Base-by-base conservation (phyloP, 2,797 vertebrate genomes). In the Gymnothorax reevesii region DNA sequence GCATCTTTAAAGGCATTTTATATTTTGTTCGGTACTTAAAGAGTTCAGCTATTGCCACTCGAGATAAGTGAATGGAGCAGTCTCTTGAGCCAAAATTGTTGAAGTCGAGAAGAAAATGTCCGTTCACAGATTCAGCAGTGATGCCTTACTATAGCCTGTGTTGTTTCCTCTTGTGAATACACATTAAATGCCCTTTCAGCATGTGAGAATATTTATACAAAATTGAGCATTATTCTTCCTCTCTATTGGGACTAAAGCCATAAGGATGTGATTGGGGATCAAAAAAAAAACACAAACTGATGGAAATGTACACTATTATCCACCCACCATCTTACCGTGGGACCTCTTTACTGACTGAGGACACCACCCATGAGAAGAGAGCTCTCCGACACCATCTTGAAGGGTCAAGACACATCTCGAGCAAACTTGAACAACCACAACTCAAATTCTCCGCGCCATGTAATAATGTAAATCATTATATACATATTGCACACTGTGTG, bases 21-120 rank as follows among this genome's bases (percentile, higher is more conserved):
- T 82, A 86, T 88, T 88, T 88, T 88, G 5, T 85, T 83, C 75
- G 73, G 60, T 54, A 85, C 15, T 75, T 88, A 89, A 88, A 84
- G 82, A 55, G 73, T 54, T 79, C 75, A 79, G 75, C 49, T 79
- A 54, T 54, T 52, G 75, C 75, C 75, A 79, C 75, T 79, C 75
- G 22, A 79, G 75, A 52, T 54, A 79, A 54, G 49, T 22, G 49
- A 54, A 79, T 54, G 54, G 42, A 33, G 54, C 7, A 54, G 22
- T 79, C 75, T 79, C 75, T 20, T 52, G 15, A 52, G 49, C 75
- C 49, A 22, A 49, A 79, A 22, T 17, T 10, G 75, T 54, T 54
- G 75, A 52, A 9, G 13, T 52, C 20, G 75, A 54, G 49, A 54
- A 54, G 49, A 79, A n/a, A 79, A 79, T 49, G 49, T 52, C 49